Evolutionary conservation across 2,113 vertebrate genomes (phyloP).

Genomic region (Phrynosoma blainvillii): DNA sequence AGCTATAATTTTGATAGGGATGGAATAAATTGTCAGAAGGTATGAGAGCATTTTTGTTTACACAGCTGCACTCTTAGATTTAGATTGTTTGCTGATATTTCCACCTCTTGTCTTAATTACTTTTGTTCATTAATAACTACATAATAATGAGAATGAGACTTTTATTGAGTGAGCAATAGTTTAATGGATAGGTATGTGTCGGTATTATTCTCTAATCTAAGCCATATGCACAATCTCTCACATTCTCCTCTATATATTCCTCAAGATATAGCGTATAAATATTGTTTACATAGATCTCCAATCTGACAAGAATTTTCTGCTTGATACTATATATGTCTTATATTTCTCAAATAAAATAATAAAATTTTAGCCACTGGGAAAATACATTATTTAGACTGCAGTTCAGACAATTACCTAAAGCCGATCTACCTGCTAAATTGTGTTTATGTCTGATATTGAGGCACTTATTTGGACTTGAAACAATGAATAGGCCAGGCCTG

Average conservation of each 20-base stretch:
- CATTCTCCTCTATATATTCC: neutral
- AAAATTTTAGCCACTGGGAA: neutral
- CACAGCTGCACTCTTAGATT: constrained; percentile 51
- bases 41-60: constrained; percentile 73
- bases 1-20: constrained; percentile 74
- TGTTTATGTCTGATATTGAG: constrained; percentile 18
- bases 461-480: constrained; percentile 24
- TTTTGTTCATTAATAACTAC: neutral
- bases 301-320: neutral
- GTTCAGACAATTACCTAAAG: constrained; percentile 10
- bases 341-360: constrained; percentile 34
- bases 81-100: constrained; percentile 62
- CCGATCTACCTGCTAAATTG: constrained; percentile 5
- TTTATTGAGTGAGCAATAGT: neutral
- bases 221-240: neutral
- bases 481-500: neutral
- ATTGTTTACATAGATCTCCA: neutral
- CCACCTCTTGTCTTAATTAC: constrained; percentile 44
- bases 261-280: neutral
- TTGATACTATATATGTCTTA: constrained; percentile 25
- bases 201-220: neutral
- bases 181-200: neutral
- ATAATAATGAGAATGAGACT: neutral
- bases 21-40: constrained; percentile 69
- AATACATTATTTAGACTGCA: constrained; percentile 39